Evolutionary conservation across 2,797 vertebrate species (phyloP).

Genomic region (Megaceryle alcyon): DNA sequence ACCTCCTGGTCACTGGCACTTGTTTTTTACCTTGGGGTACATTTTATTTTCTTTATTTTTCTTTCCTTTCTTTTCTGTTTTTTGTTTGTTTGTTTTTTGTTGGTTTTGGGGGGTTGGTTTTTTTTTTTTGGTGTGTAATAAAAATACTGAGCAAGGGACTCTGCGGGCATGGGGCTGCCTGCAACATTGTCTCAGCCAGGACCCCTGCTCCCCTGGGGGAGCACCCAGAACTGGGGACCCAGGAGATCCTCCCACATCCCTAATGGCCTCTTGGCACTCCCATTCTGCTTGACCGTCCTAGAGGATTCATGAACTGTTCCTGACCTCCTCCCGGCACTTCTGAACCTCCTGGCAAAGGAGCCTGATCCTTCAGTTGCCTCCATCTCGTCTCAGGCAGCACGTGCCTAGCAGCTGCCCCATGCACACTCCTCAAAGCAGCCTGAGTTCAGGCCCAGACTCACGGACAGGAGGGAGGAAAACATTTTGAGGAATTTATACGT

Average conservation of each 20-base stretch:
- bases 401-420: background rate
- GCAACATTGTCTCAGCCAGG: background rate
- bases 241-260: background rate
- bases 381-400: background rate
- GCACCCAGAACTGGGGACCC: background rate
- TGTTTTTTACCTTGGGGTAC: background rate
- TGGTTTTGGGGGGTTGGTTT: background rate
- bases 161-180: conserved; percentile 21
- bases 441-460: background rate
- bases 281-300: background rate
- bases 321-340: background rate
- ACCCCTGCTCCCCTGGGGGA: background rate
- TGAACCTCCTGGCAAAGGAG: background rate
- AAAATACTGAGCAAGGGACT: conserved; percentile 36
- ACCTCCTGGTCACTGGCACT: background rate
- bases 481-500: conserved; percentile 40
- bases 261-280: background rate
- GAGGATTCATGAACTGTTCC: conserved; percentile 7
- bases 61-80: background rate
- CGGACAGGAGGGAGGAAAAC: background rate
- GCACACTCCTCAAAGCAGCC: conserved; percentile 23
- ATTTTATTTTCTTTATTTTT: background rate
- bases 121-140: conserved; percentile 51
- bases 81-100: background rate
- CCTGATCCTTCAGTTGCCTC: background rate